phyloP scores from a whole-genome alignment of 2,888 invertebrate species.

The Norana najaformis region DNA sequence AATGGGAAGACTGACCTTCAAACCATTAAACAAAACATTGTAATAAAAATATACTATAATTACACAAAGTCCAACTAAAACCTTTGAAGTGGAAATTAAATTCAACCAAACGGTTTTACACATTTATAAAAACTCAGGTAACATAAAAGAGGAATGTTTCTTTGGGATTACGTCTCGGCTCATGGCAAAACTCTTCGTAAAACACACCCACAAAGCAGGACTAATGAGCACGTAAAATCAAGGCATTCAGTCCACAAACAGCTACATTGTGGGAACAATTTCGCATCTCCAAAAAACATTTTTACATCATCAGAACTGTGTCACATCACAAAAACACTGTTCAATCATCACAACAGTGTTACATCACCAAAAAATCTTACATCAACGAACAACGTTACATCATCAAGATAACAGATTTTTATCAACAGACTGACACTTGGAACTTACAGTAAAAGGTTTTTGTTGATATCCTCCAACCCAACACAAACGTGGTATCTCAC shows the following conservation, averaged over 20 bases:
- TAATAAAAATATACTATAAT: not conserved
- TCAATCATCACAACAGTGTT: no score
- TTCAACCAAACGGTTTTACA: not conserved
- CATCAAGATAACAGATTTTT: not conserved
- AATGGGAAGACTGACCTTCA: not conserved
- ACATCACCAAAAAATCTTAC: not conserved
- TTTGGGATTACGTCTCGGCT: not conserved
- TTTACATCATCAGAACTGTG: not conserved
- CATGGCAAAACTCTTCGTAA: not conserved
- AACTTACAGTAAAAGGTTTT: not conserved
- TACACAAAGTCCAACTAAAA: slow-evolving; percentile 4
- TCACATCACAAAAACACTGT: not conserved
- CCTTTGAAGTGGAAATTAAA: not conserved
- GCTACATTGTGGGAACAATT: not conserved
- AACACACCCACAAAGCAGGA: not conserved
- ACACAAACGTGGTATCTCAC: not conserved
- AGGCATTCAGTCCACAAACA: not conserved
- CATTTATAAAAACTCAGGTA: not conserved
- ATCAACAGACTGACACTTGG: not conserved
- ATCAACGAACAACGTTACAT: not conserved
- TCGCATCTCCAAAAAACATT: not conserved
- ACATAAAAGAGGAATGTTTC: not conserved
- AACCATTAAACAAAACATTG: slow-evolving; percentile 13
- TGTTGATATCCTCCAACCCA: not conserved
- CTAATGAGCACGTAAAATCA: not conserved